phyloP scores from a whole-genome alignment of 53 echinoderm and acorn worm species.

The Zoroaster sp. region DNA sequence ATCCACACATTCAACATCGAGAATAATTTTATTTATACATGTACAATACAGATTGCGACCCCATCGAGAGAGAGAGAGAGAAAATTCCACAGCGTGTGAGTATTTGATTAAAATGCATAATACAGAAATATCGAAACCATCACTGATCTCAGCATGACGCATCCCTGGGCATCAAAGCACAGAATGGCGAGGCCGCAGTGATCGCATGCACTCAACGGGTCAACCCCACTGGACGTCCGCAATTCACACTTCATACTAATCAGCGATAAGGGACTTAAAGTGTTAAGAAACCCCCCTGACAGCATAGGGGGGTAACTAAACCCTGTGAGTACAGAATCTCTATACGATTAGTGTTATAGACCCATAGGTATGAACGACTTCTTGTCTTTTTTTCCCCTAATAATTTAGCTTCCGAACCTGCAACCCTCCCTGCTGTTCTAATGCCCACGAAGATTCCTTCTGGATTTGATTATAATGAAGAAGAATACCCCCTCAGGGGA shows the following conservation, averaged over 20 bases:
- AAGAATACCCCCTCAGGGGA: no score
- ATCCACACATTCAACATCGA: no score
- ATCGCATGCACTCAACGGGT: no score
- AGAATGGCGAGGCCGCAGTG: neutral
- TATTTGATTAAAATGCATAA: neutral
- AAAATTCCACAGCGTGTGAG: neutral
- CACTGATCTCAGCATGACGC: neutral
- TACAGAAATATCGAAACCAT: neutral
- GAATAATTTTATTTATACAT: no score
- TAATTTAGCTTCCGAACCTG: no score
- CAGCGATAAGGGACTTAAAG: neutral
- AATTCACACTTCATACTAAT: neutral
- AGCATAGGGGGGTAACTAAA: no score
- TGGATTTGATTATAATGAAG: neutral
- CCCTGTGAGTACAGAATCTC: no score
- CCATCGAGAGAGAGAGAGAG: no score
- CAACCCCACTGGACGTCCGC: neutral
- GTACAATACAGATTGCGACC: no score
- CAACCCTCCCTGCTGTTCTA: neutral
- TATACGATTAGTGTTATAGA: no score
- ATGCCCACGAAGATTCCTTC: neutral
- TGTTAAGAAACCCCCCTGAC: neutral
- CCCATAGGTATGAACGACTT: no score
- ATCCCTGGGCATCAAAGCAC: neutral
- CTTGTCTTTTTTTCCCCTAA: no score